phyloP scores from a whole-genome alignment of 2,888 invertebrate genomes.

The Onthophagus sagittarius region DNA sequence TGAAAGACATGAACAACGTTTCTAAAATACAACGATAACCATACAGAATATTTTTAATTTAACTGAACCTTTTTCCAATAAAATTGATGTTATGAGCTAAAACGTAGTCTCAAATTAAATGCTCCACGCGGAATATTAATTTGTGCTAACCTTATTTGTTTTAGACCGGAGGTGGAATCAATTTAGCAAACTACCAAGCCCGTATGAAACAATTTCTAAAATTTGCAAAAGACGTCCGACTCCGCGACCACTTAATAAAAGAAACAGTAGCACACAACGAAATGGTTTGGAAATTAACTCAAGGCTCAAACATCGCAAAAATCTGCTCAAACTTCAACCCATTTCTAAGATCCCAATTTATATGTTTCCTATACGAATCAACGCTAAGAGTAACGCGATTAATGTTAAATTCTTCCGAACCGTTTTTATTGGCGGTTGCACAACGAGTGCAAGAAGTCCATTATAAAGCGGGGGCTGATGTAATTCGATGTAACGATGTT shows the following conservation, averaged over 20 bases:
- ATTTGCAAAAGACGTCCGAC: constrained; percentile 28
- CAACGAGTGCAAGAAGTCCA: constrained; percentile 21
- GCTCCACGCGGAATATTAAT: no score
- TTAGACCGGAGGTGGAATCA: constrained; percentile 30
- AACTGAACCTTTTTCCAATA: no score
- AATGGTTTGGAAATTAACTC: constrained; percentile 29
- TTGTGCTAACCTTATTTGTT: no score
- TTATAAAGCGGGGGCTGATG: constrained; percentile 29
- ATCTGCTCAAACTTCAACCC: constrained; percentile 16
- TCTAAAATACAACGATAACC: no score
- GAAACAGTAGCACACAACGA: constrained; percentile 30
- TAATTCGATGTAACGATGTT: constrained; percentile 34
- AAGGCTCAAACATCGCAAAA: constrained; percentile 23
- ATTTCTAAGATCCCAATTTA: constrained; percentile 12
- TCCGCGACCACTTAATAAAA: constrained; percentile 27
- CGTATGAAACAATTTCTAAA: constrained; percentile 28
- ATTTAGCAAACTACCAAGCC: constrained; percentile 28
- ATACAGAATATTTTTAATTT: no score
- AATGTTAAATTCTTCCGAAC: constrained; percentile 15
- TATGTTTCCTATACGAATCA: constrained; percentile 17
- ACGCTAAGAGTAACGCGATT: constrained; percentile 16
- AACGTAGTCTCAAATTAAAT: no score
- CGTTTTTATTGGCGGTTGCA: constrained; percentile 9
- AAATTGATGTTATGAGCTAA: no score
- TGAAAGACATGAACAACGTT: no score